A percentile compares a stretch with the other conserved stretches of the same genome.
Conservation (phyloP, 2,797 vertebrate genomes). For the Hozukius guyotensis region DNA sequence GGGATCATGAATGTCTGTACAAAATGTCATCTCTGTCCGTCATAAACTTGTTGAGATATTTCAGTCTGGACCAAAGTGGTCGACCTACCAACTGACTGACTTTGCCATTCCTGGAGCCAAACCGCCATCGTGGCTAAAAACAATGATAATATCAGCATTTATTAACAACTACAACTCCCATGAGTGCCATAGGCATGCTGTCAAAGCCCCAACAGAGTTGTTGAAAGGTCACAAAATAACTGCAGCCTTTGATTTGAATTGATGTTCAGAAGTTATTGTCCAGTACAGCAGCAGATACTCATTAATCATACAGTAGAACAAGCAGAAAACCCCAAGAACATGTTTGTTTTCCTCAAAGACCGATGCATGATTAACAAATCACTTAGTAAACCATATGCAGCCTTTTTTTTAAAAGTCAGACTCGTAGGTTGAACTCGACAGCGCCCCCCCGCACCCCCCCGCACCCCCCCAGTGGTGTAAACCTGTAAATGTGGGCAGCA, state of each 20-base stretch:
- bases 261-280: background rate
- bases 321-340: background rate
- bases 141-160: background rate
- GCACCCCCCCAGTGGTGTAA: slow-evolving; percentile 39
- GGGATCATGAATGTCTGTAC: background rate
- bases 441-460: slow-evolving; percentile 4
- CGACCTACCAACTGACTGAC: background rate
- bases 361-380: background rate
- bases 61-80: background rate
- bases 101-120: background rate
- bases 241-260: background rate
- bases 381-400: background rate
- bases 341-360: background rate
- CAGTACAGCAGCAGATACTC: background rate
- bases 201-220: background rate
- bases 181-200: too few relatives aligned
- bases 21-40: background rate
- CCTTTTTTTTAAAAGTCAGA: background rate
- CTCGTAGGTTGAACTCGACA: background rate
- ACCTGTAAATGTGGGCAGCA: slow-evolving; percentile 62
- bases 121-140: background rate
- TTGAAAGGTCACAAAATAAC: background rate
- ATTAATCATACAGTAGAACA: background rate
- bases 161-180: background rate
- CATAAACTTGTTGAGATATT: background rate